Evolutionary conservation across 2,113 vertebrate species (phyloP).

Genomic region (Triplophysa tibetana): DNA sequence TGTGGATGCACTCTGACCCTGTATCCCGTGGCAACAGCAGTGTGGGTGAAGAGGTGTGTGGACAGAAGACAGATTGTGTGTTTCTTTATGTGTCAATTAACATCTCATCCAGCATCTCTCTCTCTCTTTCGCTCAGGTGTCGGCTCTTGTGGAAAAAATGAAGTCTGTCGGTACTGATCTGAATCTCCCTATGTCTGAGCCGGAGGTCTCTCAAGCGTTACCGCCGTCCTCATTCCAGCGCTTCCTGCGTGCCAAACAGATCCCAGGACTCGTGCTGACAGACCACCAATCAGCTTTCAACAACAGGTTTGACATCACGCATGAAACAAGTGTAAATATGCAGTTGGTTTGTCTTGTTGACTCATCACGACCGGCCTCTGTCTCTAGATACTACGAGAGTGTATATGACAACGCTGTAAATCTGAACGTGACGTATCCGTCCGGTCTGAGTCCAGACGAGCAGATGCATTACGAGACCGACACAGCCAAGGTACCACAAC

Average conservation of each 20-base stretch:
- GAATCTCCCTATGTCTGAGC: conserved; percentile 63
- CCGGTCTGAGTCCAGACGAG: conserved; percentile 79
- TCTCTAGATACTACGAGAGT: conserved; percentile 87
- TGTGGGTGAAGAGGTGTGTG: conserved; percentile 74
- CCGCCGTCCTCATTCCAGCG: conserved; percentile 92
- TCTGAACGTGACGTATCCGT: conserved; percentile 78
- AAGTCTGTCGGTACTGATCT: conserved; percentile 22
- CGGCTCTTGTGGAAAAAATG: conserved; percentile 66
- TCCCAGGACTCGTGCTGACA: conserved; percentile 85
- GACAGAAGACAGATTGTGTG: background rate
- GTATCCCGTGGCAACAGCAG: conserved; percentile 76
- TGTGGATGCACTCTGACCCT: conserved; percentile 93
- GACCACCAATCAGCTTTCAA: conserved; percentile 77
- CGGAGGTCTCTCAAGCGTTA: conserved; percentile 74
- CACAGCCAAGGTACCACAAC: conserved; percentile 79
- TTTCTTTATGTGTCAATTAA: background rate
- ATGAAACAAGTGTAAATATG: background rate
- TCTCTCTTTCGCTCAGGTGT: conserved; percentile 69
- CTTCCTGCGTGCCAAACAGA: conserved; percentile 78
- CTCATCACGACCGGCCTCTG: background rate
- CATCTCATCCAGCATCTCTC: background rate
- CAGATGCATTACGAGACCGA: conserved; percentile 79
- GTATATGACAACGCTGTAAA: conserved; percentile 83
- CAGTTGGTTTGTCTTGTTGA: no score
- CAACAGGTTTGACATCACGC: conserved; percentile 73